Evolutionary conservation across 2,888 invertebrate genomes (phyloP), one percentile per base, ranked within the genome.

Genomic region (Hemithea aestivaria): DNA sequence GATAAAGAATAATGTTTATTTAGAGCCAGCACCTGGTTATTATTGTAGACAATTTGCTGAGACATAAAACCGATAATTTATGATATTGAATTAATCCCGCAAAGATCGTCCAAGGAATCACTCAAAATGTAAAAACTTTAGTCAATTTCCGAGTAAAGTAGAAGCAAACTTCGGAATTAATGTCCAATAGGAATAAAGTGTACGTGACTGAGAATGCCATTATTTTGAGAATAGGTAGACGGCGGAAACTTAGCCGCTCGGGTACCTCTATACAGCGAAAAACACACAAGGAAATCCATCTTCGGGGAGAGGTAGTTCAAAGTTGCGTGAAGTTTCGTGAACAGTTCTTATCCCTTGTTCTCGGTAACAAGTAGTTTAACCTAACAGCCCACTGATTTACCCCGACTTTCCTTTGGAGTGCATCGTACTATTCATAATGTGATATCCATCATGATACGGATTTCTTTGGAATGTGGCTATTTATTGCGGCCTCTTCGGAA

Each of bases 321-420:
- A 52, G 34, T 52, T 50, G 29, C 30, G 40, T 41, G 24, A 32
- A 40, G 35, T 35, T 35, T 23, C 2, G 24, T 9, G 32, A 29
- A 29, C 39, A 43, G 45, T 52, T 45, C 49, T 47, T 47, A 47
- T 47, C 43, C 47, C 31, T 49, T 46, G 46, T 46, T 46, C 41
- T 28, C 42, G 27, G 47, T 41, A 35, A 44, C 45, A 46, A 43
- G 45, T 51, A 45, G 35, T 42, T 45, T 31, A 29, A 32, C 23
- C 32, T 31, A 40, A 35, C 23, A 24, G 27, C 41, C 27, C 37
- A 41, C 35, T 45, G 45, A 48, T 46, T 45, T 40, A 37, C 35
- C 29, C 33, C 29, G 37, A 42, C 44, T 46, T 47, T 35, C 37
- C 43, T 43, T 51, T 41, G 40, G 35, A 41, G 41, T 39, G 40